phyloP scores from a whole-genome alignment of 2,888 invertebrate genomes.

The Andricus quercusramuli region DNA sequence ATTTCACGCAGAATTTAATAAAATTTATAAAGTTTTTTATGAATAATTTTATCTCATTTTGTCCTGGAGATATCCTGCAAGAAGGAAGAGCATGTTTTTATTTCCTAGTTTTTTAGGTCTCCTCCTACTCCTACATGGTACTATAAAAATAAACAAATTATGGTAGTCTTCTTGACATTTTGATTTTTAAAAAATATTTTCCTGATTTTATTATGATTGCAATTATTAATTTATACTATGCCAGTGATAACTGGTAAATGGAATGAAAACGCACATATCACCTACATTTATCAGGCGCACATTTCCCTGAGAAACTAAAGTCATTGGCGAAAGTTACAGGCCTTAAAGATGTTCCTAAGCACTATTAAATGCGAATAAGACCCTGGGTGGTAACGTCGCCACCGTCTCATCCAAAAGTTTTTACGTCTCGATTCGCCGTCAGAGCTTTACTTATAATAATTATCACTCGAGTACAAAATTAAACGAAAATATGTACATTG shows the following conservation, averaged over 20 bases:
- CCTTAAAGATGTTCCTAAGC: not conserved
- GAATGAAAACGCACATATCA: no score
- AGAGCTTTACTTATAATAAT: conserved; percentile 9
- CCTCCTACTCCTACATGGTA: no score
- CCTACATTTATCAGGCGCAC: not conserved
- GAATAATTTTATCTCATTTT: no score
- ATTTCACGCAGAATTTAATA: no score
- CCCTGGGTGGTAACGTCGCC: conserved; percentile 25
- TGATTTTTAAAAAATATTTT: no score
- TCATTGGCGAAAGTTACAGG: not conserved
- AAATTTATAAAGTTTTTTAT: no score
- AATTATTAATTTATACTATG: not conserved
- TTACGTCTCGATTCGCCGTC: conserved; percentile 5
- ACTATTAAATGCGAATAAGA: conserved; percentile 24
- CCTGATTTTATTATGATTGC: not conserved
- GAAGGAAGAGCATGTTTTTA: no score
- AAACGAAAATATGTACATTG: not conserved
- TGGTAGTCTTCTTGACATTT: no score
- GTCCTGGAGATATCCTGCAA: no score
- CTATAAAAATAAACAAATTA: no score
- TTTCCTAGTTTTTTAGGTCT: no score
- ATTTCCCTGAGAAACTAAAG: not conserved
- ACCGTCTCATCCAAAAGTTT: conserved; percentile 16
- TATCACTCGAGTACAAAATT: not conserved
- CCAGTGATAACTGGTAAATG: not conserved